Base-by-base conservation (phyloP, 2,888 invertebrate species). In the Onchidella celtica region DNA sequence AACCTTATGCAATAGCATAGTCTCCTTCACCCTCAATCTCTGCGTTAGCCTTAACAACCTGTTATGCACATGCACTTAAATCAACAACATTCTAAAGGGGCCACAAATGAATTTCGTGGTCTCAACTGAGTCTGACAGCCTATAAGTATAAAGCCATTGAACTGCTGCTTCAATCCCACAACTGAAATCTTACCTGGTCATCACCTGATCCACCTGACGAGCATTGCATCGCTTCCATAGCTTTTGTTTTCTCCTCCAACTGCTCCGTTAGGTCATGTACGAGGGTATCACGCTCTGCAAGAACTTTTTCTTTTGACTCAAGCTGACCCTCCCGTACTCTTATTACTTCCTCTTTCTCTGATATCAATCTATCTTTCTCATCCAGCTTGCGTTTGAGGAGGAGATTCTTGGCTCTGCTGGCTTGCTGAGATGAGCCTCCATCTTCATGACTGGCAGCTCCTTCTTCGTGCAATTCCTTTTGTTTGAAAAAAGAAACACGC, bases 191-290 rank as follows among this genome's bases (percentile, higher is more conserved):
- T 68, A 80, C 80, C 80, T 72, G 21, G 9, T 73, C 70, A 34
- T 80, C 82, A 21, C 73, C 82, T 3, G 65, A 66, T 17, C 82
- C 82, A 11, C 82, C 82, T 9, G 74, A 75, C 11, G 66, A 61
- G 65, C 61, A 73, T 69, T 87, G 88, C 59, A 88, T 79, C n/a
- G 85, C 85, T 74, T 90, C 90, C 81, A 92, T 88, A 3, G 89
- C 82, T 81, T 87, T 88, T 38, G 90, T 89, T 81, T 90, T 89
- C 81, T 94, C 94, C 83, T 94, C 94, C 47, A 95, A 89, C 84
- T 95, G 94, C 76, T 93, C 92, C 38, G 93, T 92, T 34, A 95
- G 91, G 61, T 93, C 93, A 84, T 93, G 92, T 3, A 95, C 93
- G n/a, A 89, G 88, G 32, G 86, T 85, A 38, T 93, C 93, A 77